Evolutionary conservation across 2,797 vertebrate species (phyloP).

Genomic region (Nothura maculosa): DNA sequence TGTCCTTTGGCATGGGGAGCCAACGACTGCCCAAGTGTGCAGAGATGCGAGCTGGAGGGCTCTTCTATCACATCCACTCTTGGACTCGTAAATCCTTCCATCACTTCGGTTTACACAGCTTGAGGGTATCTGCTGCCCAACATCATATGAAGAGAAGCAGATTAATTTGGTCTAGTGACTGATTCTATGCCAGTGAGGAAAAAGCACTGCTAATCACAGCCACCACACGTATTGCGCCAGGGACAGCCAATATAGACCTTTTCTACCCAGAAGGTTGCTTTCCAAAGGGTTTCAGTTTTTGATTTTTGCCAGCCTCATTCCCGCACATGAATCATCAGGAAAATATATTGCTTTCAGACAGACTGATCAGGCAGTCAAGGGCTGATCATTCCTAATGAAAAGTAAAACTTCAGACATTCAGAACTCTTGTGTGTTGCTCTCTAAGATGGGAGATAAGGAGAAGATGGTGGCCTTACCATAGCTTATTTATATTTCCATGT

Average conservation of each 20-base stretch:
- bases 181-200: background rate
- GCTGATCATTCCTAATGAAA: background rate
- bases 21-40: background rate
- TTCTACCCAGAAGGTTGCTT: background rate
- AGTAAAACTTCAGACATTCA: background rate
- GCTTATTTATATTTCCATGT: background rate
- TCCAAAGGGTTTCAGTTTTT: background rate
- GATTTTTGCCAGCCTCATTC: background rate
- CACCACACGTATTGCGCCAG: fast-evolving
- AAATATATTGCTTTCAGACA: background rate
- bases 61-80: background rate
- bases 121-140: background rate
- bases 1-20: background rate
- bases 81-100: background rate
- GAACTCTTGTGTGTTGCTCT: background rate
- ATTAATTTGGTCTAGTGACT: background rate
- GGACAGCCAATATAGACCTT: background rate
- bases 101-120: background rate
- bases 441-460: background rate
- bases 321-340: background rate
- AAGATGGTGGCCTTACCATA: background rate
- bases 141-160: background rate
- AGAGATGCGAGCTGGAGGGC: background rate
- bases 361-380: background rate
- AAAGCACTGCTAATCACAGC: background rate